A percentile compares a stretch with the other conserved stretches of the same genome.
These are phyloP conservation scores for Brienomyrus longianalis DNA, from an alignment of 2,113 vertebrate species.

Conservation along the genomic window DNA sequence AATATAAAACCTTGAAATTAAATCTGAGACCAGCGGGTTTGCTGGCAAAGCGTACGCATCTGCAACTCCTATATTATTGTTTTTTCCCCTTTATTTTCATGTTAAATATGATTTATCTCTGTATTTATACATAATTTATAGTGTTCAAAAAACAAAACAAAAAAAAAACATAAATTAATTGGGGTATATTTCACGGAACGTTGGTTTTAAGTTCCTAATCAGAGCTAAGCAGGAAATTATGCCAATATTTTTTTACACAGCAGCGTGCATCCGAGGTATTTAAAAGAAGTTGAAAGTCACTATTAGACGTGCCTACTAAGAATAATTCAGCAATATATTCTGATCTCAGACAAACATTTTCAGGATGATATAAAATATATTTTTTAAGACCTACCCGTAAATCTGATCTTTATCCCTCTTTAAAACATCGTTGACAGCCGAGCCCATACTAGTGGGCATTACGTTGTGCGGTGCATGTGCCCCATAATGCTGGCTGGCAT, in stretches of 20 bases:
- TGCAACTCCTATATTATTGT: not conserved
- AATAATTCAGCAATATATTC: not conserved
- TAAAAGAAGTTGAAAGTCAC: not conserved
- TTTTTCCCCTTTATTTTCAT: not conserved
- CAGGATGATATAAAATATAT: slow-evolving; percentile 36
- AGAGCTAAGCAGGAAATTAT: not conserved
- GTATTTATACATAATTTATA: not conserved
- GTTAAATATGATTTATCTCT: not conserved
- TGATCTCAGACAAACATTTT: not conserved
- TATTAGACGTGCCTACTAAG: not conserved
- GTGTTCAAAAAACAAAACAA: not conserved
- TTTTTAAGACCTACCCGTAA: slow-evolving; percentile 78
- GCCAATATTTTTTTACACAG: not conserved
- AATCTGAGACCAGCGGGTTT: not conserved
- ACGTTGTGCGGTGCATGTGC: slow-evolving; percentile 97
- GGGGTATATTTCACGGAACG: slow-evolving; percentile 1
- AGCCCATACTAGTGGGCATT: slow-evolving; percentile 98
- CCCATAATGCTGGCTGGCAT: slow-evolving; percentile 97
- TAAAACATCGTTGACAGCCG: slow-evolving; percentile 98
- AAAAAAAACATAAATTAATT: not conserved
- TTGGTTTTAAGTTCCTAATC: slow-evolving; percentile 1
- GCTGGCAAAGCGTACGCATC: not conserved
- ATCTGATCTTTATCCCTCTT: slow-evolving; percentile 99
- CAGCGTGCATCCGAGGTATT: not conserved
- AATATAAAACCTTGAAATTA: not conserved